Evolutionary conservation across 2,113 vertebrate species (phyloP), one percentile per base, ranked within the genome.

Genomic region (Cygnus atratus): DNA sequence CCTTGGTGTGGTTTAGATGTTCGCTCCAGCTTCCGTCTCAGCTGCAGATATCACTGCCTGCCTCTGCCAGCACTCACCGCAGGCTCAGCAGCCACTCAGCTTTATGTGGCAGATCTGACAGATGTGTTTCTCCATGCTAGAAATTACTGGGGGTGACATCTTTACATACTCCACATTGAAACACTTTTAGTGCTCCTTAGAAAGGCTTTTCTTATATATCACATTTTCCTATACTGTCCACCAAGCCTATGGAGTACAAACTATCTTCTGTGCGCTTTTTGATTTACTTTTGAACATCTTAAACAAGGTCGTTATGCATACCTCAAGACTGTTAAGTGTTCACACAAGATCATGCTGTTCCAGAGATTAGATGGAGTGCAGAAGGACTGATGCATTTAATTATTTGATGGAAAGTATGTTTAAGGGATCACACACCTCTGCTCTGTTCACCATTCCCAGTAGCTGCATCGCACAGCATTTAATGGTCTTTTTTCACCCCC

Each of bases 1-100:
- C 52, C 21, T 9, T 3, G 4, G 6, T 24, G 43, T 11, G 19
- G 31, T 26, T 55, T 0, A 0, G 26, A 26, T 58, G 13, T 37
- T 65, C 33, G 18, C 25, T 41, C 46, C 55, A 84, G 68, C 39
- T 80, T 76, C 59, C 33, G 4, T 9, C 46, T 74, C 50, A 63
- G 33, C 12, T 86, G 37, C 11, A 50, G 43, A 25, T 50, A 13
- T 6, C 55, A 55, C 14, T 33, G 31, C 2, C 11, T 77, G 41
- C 46, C 65, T 58, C 61, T 62, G 29, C 13, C 63, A 90, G 83
- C 1, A 0, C 41, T 55, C 76, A n/a, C 31, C n/a, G 35, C 52
- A 43, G 17, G 9, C 44, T 73, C 44, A 39, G 6, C 4, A 1
- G 11, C 1, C 0, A 22, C 52, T 84, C 74, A 39, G 15, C 7